A percentile compares a stretch with the other conserved stretches of the same genome.
phyloP scores from a whole-genome alignment of 1,140 invertebrate species.

The Proales similis region DNA sequence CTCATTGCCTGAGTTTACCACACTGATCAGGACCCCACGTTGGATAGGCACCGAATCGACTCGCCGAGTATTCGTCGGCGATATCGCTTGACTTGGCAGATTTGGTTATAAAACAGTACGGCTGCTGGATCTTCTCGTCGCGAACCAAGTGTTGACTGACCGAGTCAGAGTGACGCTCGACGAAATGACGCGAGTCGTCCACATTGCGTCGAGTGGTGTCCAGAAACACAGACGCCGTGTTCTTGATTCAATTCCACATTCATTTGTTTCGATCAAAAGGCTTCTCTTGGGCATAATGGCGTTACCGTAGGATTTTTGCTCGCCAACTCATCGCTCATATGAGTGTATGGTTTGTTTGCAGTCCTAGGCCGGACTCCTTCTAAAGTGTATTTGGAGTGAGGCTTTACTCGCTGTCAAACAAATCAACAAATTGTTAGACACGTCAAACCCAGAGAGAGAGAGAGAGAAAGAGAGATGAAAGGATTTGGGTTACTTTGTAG shows the following conservation, averaged over 20 bases:
- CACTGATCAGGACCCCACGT: conserved; percentile 48
- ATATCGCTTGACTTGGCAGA: conserved; percentile 43
- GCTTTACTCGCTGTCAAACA: conserved; percentile 30
- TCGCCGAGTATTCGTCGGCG: conserved; percentile 44
- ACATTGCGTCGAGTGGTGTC: conserved; percentile 38
- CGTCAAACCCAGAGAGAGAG: no score
- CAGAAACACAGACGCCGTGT: conserved; percentile 40
- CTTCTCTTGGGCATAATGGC: not conserved
- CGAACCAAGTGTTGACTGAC: conserved; percentile 46
- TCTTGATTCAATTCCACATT: not conserved
- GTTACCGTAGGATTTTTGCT: conserved; percentile 45
- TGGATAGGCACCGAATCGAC: conserved; percentile 43
- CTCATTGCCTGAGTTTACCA: conserved; percentile 41
- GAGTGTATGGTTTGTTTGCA: conserved; percentile 46
- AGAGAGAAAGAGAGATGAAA: no score
- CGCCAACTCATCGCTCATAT: conserved; percentile 45
- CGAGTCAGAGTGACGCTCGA: conserved; percentile 44
- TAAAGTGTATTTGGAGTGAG: conserved; percentile 28
- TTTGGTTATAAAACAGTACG: conserved; percentile 46
- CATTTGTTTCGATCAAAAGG: not conserved
- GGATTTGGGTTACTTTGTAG: no score
- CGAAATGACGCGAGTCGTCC: conserved; percentile 42
- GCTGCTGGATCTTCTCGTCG: conserved; percentile 41
- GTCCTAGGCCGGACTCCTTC: conserved; percentile 42
- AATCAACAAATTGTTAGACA: no score